Percentiles rank a stretch among this genome's conserved stretches.
Conservation (phyloP, 2,888 invertebrate species). For the Drosophila diplacantha region DNA sequence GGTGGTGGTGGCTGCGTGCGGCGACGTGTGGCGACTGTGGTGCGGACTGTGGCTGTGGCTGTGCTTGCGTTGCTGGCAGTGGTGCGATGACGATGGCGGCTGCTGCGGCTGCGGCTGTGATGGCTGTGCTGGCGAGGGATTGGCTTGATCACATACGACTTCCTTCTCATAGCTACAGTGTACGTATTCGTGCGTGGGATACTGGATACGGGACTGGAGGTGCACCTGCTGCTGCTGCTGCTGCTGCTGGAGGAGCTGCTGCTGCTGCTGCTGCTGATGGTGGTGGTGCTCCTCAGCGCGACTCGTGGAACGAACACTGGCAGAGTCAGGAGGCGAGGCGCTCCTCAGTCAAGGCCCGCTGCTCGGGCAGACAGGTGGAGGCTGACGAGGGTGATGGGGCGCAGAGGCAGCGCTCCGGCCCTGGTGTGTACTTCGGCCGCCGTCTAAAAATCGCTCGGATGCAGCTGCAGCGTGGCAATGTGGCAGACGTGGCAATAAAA, state of each 20-base stretch:
- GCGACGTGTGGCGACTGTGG: constrained; percentile 67
- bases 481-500: constrained; percentile 13
- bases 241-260: constrained; percentile 41
- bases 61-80: constrained; percentile 51
- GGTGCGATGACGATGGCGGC: constrained; percentile 41
- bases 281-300: constrained; percentile 62
- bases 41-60: constrained; percentile 62
- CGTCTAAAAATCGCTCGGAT: constrained; percentile 91
- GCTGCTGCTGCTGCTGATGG: constrained; percentile 45
- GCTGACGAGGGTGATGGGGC: constrained; percentile 80
- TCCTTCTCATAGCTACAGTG: constrained; percentile 77
- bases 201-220: constrained; percentile 51
- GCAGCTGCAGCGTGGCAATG: constrained; percentile 81
- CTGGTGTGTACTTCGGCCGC: constrained; percentile 83
- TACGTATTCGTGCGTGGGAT: constrained; percentile 72
- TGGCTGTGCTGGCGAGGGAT: constrained; percentile 57
- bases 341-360: constrained; percentile 80
- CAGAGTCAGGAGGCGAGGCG: constrained; percentile 85
- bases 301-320: constrained; percentile 66
- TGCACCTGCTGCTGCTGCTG: constrained; percentile 51
- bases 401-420: constrained; percentile 81
- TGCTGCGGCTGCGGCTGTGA: constrained; percentile 24
- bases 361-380: constrained; percentile 79
- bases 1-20: constrained; percentile 60
- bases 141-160: constrained; percentile 77